Conservation (phyloP, 2,888 invertebrate genomes). For the Orthosia gothica region DNA sequence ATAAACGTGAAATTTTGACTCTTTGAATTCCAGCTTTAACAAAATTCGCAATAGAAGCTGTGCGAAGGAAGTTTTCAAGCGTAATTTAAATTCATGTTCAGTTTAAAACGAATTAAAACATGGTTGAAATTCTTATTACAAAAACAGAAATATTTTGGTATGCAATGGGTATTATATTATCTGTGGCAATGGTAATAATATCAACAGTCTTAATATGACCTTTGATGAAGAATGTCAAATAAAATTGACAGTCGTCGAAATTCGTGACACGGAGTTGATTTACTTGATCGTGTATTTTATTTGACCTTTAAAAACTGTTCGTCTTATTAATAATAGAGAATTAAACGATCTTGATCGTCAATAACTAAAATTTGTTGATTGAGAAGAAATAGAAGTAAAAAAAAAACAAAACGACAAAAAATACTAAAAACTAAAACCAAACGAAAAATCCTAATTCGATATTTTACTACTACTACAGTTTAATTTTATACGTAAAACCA, state of each 20-base stretch:
- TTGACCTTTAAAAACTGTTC: conserved; percentile 5
- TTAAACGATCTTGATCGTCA: neutral
- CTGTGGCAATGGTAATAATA: conserved; percentile 3
- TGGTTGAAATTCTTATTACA: conserved; percentile 9
- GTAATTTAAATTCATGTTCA: conserved; percentile 31
- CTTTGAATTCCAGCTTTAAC: conserved; percentile 14
- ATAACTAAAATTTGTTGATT: neutral
- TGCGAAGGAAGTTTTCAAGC: conserved; percentile 6
- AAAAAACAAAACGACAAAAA: no score
- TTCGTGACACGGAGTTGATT: conserved; percentile 19
- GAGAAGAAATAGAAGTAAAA: neutral
- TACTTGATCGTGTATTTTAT: conserved; percentile 11
- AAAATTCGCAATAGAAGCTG: conserved; percentile 11
- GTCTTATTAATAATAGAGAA: neutral
- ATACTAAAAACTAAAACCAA: no score
- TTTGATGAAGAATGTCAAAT: conserved; percentile 43
- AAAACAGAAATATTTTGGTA: neutral
- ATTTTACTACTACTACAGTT: neutral
- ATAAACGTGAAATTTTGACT: conserved; percentile 7
- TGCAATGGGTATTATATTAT: no score
- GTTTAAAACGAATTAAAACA: conserved; percentile 1
- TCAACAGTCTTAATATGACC: neutral
- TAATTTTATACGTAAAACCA: neutral
- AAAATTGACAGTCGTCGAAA: conserved; percentile 18
- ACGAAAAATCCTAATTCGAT: no score